Percentiles rank a stretch among this genome's conserved stretches.
phyloP scores from a whole-genome alignment of 2,797 vertebrate species.

The Chelon auratus region DNA sequence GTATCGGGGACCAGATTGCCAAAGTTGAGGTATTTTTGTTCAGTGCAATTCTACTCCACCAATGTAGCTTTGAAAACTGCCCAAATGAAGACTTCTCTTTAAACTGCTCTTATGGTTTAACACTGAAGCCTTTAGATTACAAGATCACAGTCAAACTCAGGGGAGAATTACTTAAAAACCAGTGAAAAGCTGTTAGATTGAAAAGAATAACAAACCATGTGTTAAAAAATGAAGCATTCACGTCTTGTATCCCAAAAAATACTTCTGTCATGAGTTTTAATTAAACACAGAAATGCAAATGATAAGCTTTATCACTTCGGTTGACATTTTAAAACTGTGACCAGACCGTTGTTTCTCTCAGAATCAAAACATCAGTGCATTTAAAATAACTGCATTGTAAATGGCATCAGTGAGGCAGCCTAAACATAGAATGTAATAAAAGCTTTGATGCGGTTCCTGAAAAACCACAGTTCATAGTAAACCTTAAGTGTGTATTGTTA shows the following conservation, averaged over 20 bases:
- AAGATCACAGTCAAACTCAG: conserved; percentile 77
- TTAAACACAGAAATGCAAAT: background rate
- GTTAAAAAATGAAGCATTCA: conserved; percentile 22
- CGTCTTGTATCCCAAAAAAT: background rate
- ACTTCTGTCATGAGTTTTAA: conserved; percentile 10
- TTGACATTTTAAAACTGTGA: background rate
- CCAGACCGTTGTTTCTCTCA: conserved; percentile 1
- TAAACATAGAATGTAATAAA: conserved; percentile 25
- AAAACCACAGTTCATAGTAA: conserved; percentile 62
- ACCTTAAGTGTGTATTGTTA: conserved; percentile 56
- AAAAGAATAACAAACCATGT: conserved; percentile 44
- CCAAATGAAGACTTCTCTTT: conserved; percentile 76
- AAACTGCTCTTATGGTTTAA: conserved; percentile 83
- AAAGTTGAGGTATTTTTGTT: conserved; percentile 88
- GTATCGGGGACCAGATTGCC: conserved; percentile 86
- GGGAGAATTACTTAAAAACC: conserved; percentile 38
- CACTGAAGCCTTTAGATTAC: conserved; percentile 84
- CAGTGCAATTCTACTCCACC: conserved; percentile 84
- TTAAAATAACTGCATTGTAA: background rate
- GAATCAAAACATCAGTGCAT: background rate
- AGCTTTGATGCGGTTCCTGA: conserved; percentile 48
- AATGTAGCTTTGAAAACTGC: conserved; percentile 83
- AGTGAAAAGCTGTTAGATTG: conserved; percentile 35
- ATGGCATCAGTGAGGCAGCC: conserved; percentile 17
- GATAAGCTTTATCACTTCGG: conserved; percentile 7